A percentile compares a stretch with the other conserved stretches of the same genome.
phyloP scores from a whole-genome alignment of 2,797 vertebrate species.

The Ceryle rudis region DNA sequence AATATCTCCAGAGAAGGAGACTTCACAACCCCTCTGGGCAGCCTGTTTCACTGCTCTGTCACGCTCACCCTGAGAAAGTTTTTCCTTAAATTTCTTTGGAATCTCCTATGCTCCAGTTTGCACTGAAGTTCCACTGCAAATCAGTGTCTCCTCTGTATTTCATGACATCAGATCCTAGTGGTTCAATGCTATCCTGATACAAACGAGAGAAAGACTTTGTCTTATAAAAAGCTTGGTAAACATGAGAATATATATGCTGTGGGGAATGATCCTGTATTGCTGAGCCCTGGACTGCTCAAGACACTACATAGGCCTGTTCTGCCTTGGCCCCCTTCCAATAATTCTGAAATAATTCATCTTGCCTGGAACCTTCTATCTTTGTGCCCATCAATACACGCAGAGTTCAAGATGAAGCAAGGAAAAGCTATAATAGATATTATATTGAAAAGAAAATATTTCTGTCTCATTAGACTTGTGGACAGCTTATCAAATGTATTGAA shows the following conservation, averaged over 20 bases:
- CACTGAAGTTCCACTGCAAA: background rate
- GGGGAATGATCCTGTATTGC: background rate
- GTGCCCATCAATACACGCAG: background rate
- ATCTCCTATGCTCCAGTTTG: too few relatives aligned
- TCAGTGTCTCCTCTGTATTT: background rate
- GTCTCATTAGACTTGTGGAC: background rate
- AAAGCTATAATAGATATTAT: background rate
- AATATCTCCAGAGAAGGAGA: too few relatives aligned
- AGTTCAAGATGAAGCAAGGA: background rate
- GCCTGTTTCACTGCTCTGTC: too few relatives aligned
- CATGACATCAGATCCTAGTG: background rate
- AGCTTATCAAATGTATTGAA: background rate
- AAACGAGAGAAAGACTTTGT: background rate
- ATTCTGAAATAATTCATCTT: background rate
- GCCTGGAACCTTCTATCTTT: background rate
- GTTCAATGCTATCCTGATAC: background rate
- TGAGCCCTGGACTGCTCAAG: background rate
- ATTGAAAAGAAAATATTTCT: background rate
- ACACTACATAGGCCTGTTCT: background rate
- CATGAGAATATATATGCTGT: fast-evolving
- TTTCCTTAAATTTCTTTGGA: too few relatives aligned
- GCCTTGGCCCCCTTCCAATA: background rate
- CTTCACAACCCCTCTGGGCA: too few relatives aligned
- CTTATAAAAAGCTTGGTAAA: background rate
- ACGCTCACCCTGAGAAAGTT: too few relatives aligned